Evolutionary conservation across 2,888 invertebrate genomes (phyloP).

Genomic region (Syrphus vitripennis): DNA sequence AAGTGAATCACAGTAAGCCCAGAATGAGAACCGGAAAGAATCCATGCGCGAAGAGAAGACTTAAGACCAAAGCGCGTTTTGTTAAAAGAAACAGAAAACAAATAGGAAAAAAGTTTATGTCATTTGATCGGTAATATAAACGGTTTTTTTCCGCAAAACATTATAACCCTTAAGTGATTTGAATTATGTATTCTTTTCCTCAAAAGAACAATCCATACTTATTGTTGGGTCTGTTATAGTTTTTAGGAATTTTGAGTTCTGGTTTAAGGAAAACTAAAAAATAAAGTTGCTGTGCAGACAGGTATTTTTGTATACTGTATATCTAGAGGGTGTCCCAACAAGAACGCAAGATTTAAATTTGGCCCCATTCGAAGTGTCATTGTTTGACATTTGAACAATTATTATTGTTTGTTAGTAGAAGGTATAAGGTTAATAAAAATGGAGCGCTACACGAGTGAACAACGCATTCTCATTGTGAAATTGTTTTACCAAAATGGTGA

Average conservation of each 20-base stretch:
- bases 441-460: too few relatives aligned
- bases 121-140: conserved; percentile 58
- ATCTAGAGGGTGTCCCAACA: too few relatives aligned
- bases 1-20: conserved; percentile 57
- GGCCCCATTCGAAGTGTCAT: too few relatives aligned
- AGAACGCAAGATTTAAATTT: too few relatives aligned
- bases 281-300: conserved; percentile 47
- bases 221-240: conserved; percentile 24
- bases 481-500: too few relatives aligned
- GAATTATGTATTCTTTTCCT: conserved; percentile 25
- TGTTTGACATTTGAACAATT: too few relatives aligned
- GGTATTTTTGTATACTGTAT: too few relatives aligned
- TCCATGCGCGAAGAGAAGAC: conserved; percentile 55
- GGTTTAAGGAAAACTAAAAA: conserved; percentile 9
- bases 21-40: conserved; percentile 64
- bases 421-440: too few relatives aligned
- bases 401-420: too few relatives aligned
- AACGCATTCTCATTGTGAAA: too few relatives aligned
- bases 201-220: conserved; percentile 33
- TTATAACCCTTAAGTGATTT: conserved; percentile 23
- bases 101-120: conserved; percentile 48
- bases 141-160: conserved; percentile 61
- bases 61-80: conserved; percentile 25
- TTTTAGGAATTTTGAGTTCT: conserved; percentile 50
- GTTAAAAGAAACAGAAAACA: neutral